Evolutionary conservation across 2,888 invertebrate species (phyloP), one percentile per base, ranked within the genome.

Genomic region (Chrysolina oricalcia): DNA sequence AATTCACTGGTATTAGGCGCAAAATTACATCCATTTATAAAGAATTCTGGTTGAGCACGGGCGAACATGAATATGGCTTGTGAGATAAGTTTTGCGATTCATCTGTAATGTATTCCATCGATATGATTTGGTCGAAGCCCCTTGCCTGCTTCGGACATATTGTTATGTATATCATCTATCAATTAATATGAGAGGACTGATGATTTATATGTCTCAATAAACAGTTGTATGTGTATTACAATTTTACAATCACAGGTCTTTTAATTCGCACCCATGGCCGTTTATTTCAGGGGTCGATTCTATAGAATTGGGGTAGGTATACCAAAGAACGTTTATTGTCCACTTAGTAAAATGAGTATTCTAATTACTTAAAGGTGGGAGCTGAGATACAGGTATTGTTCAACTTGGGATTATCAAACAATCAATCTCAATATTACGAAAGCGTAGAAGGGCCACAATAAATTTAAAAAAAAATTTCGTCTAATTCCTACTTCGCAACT

Each of bases 221-320:
- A 91, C 91, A 91, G 91, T 91, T 91, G 91, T 91, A 91, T 91
- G 91, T 91, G 91, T 91, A 91, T 91, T 91, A 91, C 87, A 83
- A 89, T 88, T 87, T 88, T 86, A 85, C 89, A 88, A 78, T 53
- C 53, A 48, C 19, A 21, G 43, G 66, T 48, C 19, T 21, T 23
- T 75, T 56, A 69, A 59, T 74, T 21, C 40, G n/a, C 21, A 59
- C 78, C 78, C 78, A 79, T 79, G 11, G 53, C 53, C 1, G 5
- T 13, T 21, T 21, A 2, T 53, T 53, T 53, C 13, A 53, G 53
- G 19, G 53, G 19, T 21, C 0, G 13, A 23, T 21, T 35, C 35
- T n/a, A n/a, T n/a, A n/a, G n/a, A n/a, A n/a, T n/a, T n/a, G n/a
- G n/a, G n/a, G n/a, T n/a, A n/a, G n/a, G n/a, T n/a, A n/a, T n/a